Evolutionary conservation across 92 coral and sea anemone genomes (phyloP), one percentile per base, ranked within the genome.

Genomic region (Zoanthus gigantus): DNA sequence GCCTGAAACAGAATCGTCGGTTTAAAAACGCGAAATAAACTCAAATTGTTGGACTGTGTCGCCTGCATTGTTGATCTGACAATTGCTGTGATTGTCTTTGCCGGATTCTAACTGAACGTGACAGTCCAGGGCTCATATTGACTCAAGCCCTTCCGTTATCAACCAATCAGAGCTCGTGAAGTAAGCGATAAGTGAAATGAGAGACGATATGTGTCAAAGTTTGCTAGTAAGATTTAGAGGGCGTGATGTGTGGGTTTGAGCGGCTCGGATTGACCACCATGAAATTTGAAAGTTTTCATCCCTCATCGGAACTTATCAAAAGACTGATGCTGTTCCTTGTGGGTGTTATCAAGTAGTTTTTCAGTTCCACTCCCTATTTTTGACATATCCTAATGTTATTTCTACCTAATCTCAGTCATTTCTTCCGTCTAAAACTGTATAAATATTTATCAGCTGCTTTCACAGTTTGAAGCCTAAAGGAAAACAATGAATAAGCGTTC

Each of bases 1-100:
- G 98, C 98, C 82, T 95, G 98, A 77, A 95, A 95, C 30, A 95
- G 89, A 66, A 95, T 93, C 29, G 94, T 95, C 68, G 98, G 98
- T 67, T 93, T 95, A 78, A 95, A 95, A n/a, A 95, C 98, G 71
- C 98, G 96, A 83, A 95, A 89, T 54, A 95, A 42, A 45, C 98
- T 94, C 83, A 95, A 86, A 57, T 84, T 91, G 58, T 93, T 93
- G 8, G 76, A 81, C 79, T 93, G 96, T 83, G 95, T 78, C 56
- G 93, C 90, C 72, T 94, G 98, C 98, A 93, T 92, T 92, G 87
- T 89, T 90, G 84, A 89, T 89, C 90, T 86, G 44, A 88, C 46
- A 85, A 50, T 78, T 87, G 69, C 85, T 84, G 83, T 45, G 84
- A 83, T 84, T 47, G 37, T 73, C 71, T 44, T 56, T 32, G 75